These are phyloP conservation scores for Mormyrops attenuatus DNA, from an alignment of 2,797 vertebrate genomes.

Conservation along the genomic window DNA sequence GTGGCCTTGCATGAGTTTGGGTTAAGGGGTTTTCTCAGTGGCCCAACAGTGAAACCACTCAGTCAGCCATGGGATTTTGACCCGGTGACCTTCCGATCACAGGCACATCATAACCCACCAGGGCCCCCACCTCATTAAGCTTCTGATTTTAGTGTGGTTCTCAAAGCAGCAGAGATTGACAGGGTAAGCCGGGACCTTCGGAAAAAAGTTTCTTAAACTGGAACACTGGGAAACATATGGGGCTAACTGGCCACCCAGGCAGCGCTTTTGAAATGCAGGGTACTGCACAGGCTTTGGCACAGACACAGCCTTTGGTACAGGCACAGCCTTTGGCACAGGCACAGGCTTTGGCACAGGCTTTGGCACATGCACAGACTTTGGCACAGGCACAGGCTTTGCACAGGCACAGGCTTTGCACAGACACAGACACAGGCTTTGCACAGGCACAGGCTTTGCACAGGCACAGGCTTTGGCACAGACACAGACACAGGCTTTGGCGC, in stretches of 20 bases:
- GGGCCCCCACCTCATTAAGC: not conserved
- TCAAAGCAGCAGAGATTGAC: not conserved
- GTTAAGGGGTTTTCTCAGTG: not conserved
- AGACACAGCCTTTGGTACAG: too few species aligned
- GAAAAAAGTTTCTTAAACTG: not conserved
- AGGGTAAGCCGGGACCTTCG: not conserved
- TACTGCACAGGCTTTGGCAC: not conserved
- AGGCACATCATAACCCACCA: not conserved
- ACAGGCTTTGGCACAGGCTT: too few species aligned
- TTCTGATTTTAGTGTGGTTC: not conserved
- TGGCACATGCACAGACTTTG: too few species aligned
- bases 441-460: too few species aligned
- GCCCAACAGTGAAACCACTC: not conserved
- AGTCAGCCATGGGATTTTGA: not conserved
- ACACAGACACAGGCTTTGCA: too few species aligned
- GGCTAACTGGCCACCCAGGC: not conserved
- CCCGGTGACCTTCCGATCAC: not conserved
- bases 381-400: too few species aligned
- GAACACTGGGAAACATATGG: not conserved
- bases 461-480: too few species aligned
- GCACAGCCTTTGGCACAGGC: too few species aligned
- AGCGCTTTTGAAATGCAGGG: not conserved
- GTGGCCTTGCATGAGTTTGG: not conserved
- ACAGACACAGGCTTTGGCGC: too few species aligned
- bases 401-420: too few species aligned